A percentile compares a stretch with the other conserved stretches of the same genome.
Conservation (phyloP, 2,888 invertebrate genomes). For the Rhingia campestris region DNA sequence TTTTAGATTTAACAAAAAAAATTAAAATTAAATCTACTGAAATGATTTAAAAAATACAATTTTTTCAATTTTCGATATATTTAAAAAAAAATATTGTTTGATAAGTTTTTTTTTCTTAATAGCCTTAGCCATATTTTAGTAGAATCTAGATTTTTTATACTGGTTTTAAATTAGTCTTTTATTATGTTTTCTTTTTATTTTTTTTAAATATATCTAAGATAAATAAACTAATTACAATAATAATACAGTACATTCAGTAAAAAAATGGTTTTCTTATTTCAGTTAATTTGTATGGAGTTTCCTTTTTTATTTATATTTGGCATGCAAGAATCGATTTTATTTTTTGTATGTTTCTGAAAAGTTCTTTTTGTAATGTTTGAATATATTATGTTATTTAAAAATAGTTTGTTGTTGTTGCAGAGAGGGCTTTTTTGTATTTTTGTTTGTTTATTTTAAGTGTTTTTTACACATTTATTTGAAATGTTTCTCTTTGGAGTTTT, state of each 20-base stretch:
- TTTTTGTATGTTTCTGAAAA: conserved; percentile 53
- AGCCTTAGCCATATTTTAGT: conserved; percentile 75
- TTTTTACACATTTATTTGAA: conserved; percentile 90
- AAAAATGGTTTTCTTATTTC: conserved; percentile 50
- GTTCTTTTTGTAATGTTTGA: conserved; percentile 64
- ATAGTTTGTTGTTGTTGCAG: conserved; percentile 68
- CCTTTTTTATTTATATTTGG: conserved; percentile 60
- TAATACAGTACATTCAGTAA: conserved; percentile 70
- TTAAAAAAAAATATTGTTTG: conserved; percentile 55
- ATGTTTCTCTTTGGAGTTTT: conserved; percentile 87
- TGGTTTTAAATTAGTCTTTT: conserved; percentile 62
- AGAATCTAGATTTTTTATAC: conserved; percentile 51
- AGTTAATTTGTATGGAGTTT: conserved; percentile 19
- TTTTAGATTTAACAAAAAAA: conserved; percentile 55
- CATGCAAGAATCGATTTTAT: conserved; percentile 61
- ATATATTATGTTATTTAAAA: conserved; percentile 72
- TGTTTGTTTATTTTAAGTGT: conserved; percentile 21
- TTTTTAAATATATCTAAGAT: conserved; percentile 56
- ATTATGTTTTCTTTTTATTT: conserved; percentile 36
- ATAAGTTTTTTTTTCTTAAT: conserved; percentile 68
- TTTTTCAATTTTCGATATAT: conserved; percentile 32
- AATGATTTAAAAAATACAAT: conserved; percentile 64
- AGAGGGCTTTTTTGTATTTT: conserved; percentile 42
- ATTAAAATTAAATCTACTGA: conserved; percentile 75
- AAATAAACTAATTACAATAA: conserved; percentile 61